These are phyloP conservation scores for Germaria angustata DNA, from an alignment of 2,888 invertebrate genomes.

Conservation along the genomic window DNA sequence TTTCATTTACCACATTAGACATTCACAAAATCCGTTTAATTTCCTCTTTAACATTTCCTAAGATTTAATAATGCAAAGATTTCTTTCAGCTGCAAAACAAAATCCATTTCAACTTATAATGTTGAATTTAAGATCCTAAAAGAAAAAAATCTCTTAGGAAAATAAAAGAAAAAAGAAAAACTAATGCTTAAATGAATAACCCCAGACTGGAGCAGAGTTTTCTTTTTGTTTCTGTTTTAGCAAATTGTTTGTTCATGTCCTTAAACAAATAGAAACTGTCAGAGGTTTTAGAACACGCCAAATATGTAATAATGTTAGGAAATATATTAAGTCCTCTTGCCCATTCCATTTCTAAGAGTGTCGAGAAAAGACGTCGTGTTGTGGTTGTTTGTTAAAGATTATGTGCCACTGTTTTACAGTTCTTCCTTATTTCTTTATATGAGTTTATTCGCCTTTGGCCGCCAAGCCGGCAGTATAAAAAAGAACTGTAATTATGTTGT, in stretches of 20 bases:
- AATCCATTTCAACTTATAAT: not conserved
- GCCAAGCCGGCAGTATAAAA: constrained; percentile 40
- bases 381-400: constrained; percentile 34
- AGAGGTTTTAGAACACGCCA: constrained; percentile 21
- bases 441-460: constrained; percentile 64
- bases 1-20: not conserved
- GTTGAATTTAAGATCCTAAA: constrained; percentile 2
- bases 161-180: not conserved
- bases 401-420: not conserved
- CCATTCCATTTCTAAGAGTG: not conserved
- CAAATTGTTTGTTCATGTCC: constrained; percentile 42
- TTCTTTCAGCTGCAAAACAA: constrained; percentile 27
- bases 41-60: constrained; percentile 29
- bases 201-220: not conserved
- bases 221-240: not conserved
- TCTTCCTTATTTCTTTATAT: constrained; percentile 16
- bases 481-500: constrained; percentile 9
- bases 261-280: constrained; percentile 43
- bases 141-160: not conserved
- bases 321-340: constrained; percentile 30
- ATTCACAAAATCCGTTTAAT: constrained; percentile 6
- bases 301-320: constrained; percentile 29
- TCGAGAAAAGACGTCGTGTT: not conserved
- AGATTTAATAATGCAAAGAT: constrained; percentile 36
- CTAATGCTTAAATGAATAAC: not conserved